Base-by-base conservation (phyloP, 1,140 invertebrate genomes). In the Luehdorfia chinensis region DNA sequence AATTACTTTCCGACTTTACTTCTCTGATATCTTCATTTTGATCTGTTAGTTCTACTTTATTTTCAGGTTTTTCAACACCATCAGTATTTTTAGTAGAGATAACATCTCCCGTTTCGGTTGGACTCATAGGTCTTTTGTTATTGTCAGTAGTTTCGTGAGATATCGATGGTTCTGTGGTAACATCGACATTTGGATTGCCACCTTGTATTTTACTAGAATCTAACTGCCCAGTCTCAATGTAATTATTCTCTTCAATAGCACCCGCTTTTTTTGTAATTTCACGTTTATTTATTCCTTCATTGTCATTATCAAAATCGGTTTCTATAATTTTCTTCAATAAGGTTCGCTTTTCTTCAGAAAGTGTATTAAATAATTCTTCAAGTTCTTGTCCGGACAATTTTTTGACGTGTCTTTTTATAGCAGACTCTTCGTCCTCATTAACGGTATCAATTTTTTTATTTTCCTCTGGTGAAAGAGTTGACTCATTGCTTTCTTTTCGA, bases 261-360 rank as follows among this genome's bases (percentile, higher is more conserved):
- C 62, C 75, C 9, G 78, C 68, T 60, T 84, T 86, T 45, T 84
- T 86, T 7, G 74, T 83, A 32, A 84, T 84, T 71, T 86, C 83
- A 45, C 80, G 59, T 54, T 86, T 86, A 56, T 65, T 74, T 11
- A 72, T 43, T 6, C 16, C 47, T 16, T 64, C 64, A 16, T 55
- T 30, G 15, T 37, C 36, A 11, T 55, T 18, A 33, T 41, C 37
- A 27, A 50, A 45, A 34, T 60, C 39, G 6, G 15, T 66, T 7
- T 72, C 69, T 15, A 84, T 81, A 15, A 86, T 76, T 59, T 75
- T 75, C 39, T 72, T 74, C 11, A 86, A 56, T 5, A 86, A 49
- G 15, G 45, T 54, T 63, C 66, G 71, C 62, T 84, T 86, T 36
- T 84, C 78, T 15, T 73, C 72, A 3, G 78, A 66, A 8, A 86